Evolutionary conservation across 2,888 invertebrate genomes (phyloP).

Genomic region (Drosophila recens): DNA sequence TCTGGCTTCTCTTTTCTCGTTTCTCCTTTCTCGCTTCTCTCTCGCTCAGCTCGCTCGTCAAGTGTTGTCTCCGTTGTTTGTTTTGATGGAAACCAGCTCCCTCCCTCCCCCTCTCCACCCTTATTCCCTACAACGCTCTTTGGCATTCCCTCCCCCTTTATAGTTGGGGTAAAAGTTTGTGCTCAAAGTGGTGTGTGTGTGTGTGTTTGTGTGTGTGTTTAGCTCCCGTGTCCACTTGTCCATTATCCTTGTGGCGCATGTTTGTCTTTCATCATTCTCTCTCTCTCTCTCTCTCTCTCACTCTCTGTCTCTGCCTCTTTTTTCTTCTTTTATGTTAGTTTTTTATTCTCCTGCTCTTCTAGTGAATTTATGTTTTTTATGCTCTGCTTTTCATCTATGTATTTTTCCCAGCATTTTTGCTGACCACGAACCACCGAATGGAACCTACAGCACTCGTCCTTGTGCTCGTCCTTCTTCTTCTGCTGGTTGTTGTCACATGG

Average conservation of each 20-base stretch:
- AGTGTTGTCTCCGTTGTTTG: constrained; percentile 65
- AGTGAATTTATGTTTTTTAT: constrained; percentile 77
- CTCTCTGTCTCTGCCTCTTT: not conserved
- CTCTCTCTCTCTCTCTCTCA: constrained; percentile 45
- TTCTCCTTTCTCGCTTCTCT: constrained; percentile 1
- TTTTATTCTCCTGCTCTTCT: constrained; percentile 41
- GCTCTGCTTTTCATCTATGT: constrained; percentile 68
- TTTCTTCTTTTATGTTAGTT: constrained; percentile 26
- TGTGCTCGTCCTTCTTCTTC: constrained; percentile 27
- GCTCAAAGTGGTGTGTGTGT: constrained; percentile 20
- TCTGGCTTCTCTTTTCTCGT: too few species aligned
- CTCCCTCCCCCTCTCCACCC: not conserved
- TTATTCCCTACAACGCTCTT: constrained; percentile 1
- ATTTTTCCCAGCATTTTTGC: constrained; percentile 68
- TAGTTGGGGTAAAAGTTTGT: constrained; percentile 32
- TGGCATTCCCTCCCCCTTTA: not conserved
- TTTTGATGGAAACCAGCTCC: constrained; percentile 65
- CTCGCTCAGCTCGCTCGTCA: constrained; percentile 51
- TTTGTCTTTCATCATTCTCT: constrained; percentile 82
- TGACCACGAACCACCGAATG: constrained; percentile 64
- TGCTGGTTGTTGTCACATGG: too few species aligned
- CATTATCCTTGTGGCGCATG: constrained; percentile 81
- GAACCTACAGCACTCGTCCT: constrained; percentile 46
- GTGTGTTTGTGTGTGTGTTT: constrained; percentile 30
- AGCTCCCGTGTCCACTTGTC: constrained; percentile 49